Evolutionary conservation across 2,888 invertebrate species (phyloP).

Genomic region (Drosophila bunnanda): DNA sequence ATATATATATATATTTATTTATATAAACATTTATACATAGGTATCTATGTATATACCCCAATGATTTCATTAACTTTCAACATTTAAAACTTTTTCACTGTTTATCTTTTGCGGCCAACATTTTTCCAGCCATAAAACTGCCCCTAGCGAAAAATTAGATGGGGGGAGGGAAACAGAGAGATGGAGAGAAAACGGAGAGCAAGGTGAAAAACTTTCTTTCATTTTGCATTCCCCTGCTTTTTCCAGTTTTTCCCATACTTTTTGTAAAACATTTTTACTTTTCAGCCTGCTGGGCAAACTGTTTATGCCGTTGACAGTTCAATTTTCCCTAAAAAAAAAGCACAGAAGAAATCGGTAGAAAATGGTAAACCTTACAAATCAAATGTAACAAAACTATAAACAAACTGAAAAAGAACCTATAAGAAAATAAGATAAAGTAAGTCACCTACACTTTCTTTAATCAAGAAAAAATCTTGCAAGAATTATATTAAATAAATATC

Average conservation of each 20-base stretch:
- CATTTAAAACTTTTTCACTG: slow-evolving; percentile 31
- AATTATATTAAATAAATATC: neutral
- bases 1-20: too few species aligned
- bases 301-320: slow-evolving; percentile 62
- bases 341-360: neutral
- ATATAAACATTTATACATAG: neutral
- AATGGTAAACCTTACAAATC: slow-evolving; percentile 11
- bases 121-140: slow-evolving; percentile 13
- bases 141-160: slow-evolving; percentile 11
- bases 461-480: too few species aligned
- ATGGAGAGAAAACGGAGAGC: neutral
- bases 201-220: slow-evolving; percentile 54
- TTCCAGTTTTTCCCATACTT: slow-evolving; percentile 6
- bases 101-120: slow-evolving; percentile 12
- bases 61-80: slow-evolving; percentile 19
- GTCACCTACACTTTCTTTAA: neutral
- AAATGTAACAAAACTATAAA: slow-evolving; percentile 6
- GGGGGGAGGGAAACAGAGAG: neutral
- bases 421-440: neutral
- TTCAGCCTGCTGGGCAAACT: slow-evolving; percentile 59
- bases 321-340: slow-evolving; percentile 47
- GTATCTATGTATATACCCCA: neutral
- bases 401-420: neutral
- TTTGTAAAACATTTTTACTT: slow-evolving; percentile 21
- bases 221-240: slow-evolving; percentile 27